These are phyloP conservation scores for Aporrectodea caliginosa DNA, from an alignment of 1,140 invertebrate species.

Conservation along the genomic window DNA sequence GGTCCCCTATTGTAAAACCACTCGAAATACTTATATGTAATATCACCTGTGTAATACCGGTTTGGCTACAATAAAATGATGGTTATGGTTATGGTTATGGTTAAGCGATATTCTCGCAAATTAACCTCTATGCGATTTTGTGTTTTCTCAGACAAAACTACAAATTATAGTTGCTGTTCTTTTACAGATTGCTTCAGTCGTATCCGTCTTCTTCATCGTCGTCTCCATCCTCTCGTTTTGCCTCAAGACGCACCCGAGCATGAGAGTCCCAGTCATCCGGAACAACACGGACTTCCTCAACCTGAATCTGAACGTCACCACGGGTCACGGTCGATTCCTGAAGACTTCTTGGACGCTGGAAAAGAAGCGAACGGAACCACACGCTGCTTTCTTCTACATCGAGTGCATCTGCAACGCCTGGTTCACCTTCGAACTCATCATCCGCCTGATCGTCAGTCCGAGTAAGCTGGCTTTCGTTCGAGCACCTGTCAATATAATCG, in stretches of 20 bases:
- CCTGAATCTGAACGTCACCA: background rate
- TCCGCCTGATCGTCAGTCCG: conserved; percentile 82
- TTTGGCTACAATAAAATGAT: too few species aligned
- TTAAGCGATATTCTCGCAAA: too few species aligned
- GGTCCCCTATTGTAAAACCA: too few species aligned
- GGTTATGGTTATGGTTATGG: too few species aligned
- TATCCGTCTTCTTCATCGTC: conserved; percentile 89
- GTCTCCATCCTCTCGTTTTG: conserved; percentile 88
- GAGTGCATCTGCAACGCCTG: conserved; percentile 93
- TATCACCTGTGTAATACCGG: too few species aligned
- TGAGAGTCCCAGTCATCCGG: conserved; percentile 70
- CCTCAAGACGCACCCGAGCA: conserved; percentile 85
- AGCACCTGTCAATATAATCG: conserved; percentile 71
- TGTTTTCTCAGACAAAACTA: too few species aligned
- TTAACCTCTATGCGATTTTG: too few species aligned
- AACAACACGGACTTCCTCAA: conserved; percentile 2
- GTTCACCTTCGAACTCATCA: conserved; percentile 89
- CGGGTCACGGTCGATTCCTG: background rate
- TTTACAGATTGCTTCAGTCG: conserved; percentile 70
- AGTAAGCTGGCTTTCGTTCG: conserved; percentile 53
- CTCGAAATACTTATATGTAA: too few species aligned
- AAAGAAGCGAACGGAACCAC: conserved; percentile 90
- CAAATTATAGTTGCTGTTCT: too few species aligned
- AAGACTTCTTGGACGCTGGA: conserved; percentile 72
- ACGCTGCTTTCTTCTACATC: conserved; percentile 85